Percentiles rank a stretch among this genome's conserved stretches.
Conservation (phyloP, 2,113 vertebrate species). For the Stomatorhinus ivindoensis region DNA sequence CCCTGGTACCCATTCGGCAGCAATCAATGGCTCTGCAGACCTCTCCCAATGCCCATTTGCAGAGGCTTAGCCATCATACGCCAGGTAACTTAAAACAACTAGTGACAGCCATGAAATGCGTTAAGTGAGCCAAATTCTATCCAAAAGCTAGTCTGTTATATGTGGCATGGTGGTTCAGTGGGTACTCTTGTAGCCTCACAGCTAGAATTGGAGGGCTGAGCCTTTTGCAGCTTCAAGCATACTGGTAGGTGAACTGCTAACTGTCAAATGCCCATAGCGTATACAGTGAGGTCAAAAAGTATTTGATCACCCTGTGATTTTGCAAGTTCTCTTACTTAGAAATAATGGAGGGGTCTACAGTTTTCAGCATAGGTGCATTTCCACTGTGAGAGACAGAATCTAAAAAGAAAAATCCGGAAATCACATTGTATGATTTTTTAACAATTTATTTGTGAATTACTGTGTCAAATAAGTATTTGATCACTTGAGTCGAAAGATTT, state of each 20-base stretch:
- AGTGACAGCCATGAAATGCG: no score
- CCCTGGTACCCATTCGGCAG: slow-evolving; percentile 40
- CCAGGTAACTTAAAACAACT: slow-evolving; percentile 38
- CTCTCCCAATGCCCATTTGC: slow-evolving; percentile 33
- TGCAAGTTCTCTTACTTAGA: no score
- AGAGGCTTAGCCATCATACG: slow-evolving; percentile 50
- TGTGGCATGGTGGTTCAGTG: not conserved
- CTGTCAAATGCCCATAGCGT: not conserved
- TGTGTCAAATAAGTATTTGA: no score
- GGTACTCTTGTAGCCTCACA: not conserved
- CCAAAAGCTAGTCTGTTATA: not conserved
- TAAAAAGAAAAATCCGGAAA: no score
- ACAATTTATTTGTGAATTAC: no score
- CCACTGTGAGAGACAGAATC: no score
- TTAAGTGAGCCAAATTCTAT: not conserved
- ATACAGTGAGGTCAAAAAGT: no score
- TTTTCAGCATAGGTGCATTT: no score
- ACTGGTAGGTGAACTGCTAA: not conserved
- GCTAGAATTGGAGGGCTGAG: not conserved
- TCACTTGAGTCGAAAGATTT: no score
- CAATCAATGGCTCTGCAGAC: slow-evolving; percentile 30
- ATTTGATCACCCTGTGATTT: no score
- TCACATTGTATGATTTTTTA: no score
- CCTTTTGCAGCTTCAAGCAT: not conserved
- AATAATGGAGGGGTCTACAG: no score